phyloP scores from a whole-genome alignment of 1,140 invertebrate genomes.

The Dinoponera quadriceps region DNA sequence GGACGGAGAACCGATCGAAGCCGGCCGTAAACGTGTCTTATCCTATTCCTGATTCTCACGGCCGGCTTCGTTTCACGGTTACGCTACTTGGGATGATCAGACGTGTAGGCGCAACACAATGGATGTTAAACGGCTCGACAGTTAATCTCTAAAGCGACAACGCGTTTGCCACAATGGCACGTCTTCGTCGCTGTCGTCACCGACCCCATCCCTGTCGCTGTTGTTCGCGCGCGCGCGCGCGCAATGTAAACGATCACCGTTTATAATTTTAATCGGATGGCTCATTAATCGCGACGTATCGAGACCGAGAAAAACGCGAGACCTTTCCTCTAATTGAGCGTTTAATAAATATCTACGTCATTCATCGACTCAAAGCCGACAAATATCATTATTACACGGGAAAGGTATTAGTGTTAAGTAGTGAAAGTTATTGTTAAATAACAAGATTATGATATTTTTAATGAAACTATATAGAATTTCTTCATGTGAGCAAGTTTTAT shows the following conservation, averaged over 20 bases:
- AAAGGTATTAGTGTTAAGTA: no score
- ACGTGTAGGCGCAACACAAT: slow-evolving; percentile 57
- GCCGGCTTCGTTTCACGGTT: slow-evolving; percentile 44
- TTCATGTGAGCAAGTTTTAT: no score
- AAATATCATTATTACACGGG: no score
- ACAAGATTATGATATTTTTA: no score
- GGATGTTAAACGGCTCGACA: slow-evolving; percentile 62
- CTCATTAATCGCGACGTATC: slow-evolving; percentile 1
- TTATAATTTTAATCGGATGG: slow-evolving; percentile 14
- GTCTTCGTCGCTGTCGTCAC: no score
- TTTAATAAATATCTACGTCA: neutral
- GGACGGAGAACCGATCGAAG: slow-evolving; percentile 40
- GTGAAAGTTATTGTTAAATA: no score
- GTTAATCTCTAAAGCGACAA: slow-evolving; percentile 61
- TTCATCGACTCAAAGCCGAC: neutral
- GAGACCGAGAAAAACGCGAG: neutral
- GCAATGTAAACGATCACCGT: slow-evolving; percentile 16
- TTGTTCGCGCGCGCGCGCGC: neutral
- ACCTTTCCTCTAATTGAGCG: neutral
- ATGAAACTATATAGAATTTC: no score
- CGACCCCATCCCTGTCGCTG: no score
- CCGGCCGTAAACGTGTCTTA: slow-evolving; percentile 56
- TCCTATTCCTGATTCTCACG: slow-evolving; percentile 59
- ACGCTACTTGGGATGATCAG: slow-evolving; percentile 29
- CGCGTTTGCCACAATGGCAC: slow-evolving; percentile 18